Base-by-base conservation (phyloP, 2,888 invertebrate species). In the Criorhina ranunculi region DNA sequence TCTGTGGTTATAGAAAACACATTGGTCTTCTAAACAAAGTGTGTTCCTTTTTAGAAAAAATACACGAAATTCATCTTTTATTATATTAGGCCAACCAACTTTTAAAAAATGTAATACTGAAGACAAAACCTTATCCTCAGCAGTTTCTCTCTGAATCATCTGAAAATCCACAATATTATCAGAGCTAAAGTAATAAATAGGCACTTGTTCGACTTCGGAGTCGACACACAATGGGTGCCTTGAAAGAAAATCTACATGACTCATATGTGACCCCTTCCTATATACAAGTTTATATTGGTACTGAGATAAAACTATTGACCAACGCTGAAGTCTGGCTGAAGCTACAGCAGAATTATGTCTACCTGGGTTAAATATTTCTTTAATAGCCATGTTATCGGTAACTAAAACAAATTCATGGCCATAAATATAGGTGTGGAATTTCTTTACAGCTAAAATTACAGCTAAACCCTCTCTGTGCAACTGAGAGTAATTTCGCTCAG, bases 341-440 rank as follows among this genome's bases (percentile, higher is more conserved):
- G n/a, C n/a, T n/a, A n/a, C 66, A 11, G 53, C n/a, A 6, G 53
- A 66, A 46, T 51, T 66, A 37, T 40, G 12, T 31, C 12, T 53
- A 15, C 31, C 7, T 8, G 53, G 55, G 6, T 19, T 55, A 33
- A 35, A 69, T 8, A 69, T 44, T 55, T 69, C 55, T 35, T 69
- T 69, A 1, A 69, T 29, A 44, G 69, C 69, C 49, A 69, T 44
- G 35, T 44, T 67, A n/a, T 35, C 49, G 15, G 62, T 62, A 19
- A 31, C 17, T 19, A 51, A 12, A 8, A 24, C 40, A 53, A 66
- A 53, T 2, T 42, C 29, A 37, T 67, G 35, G 31, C n/a, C n/a
- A n/a, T n/a, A n/a, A n/a, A n/a, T n/a, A n/a, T n/a, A n/a, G n/a
- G n/a, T n/a, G n/a, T n/a, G 42, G n/a, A 67, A 44, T n/a, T 67